These are phyloP conservation scores for Bufotes viridis DNA, from an alignment of 2,797 vertebrate species.

Conservation along the genomic window DNA sequence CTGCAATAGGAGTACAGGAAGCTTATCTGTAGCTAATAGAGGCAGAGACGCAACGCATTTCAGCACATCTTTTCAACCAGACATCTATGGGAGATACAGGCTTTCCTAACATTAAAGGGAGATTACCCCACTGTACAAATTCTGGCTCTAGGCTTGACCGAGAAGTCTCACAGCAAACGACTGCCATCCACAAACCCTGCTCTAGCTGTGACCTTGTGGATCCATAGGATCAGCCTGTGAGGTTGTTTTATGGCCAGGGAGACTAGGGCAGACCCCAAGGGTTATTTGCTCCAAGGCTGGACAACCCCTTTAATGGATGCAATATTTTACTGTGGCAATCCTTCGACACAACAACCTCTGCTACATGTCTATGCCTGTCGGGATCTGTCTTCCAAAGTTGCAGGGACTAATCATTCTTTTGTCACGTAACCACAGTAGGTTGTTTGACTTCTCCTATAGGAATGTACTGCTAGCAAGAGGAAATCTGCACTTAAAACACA, in stretches of 20 bases:
- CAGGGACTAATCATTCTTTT: background rate
- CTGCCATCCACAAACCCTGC: too few species aligned
- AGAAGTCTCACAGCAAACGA: too few species aligned
- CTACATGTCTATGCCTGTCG: background rate
- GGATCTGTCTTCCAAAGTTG: background rate
- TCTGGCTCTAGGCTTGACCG: too few species aligned
- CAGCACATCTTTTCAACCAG: background rate
- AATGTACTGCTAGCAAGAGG: background rate
- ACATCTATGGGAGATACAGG: background rate
- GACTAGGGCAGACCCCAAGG: too few species aligned
- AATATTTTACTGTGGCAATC: too few species aligned
- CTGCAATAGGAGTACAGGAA: conserved; percentile 37
- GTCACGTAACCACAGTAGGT: background rate
- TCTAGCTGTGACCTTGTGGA: too few species aligned
- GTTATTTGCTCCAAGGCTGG: too few species aligned
- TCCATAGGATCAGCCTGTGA: too few species aligned
- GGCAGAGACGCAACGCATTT: background rate
- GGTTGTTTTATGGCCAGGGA: too few species aligned
- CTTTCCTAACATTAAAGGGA: background rate
- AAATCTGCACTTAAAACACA: background rate
- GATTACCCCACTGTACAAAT: background rate
- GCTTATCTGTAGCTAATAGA: background rate
- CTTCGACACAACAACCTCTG: background rate
- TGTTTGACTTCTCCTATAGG: background rate
- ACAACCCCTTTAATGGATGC: too few species aligned